Conservation (phyloP, 2,888 invertebrate genomes). For the Scrobipalpa atriplicella region DNA sequence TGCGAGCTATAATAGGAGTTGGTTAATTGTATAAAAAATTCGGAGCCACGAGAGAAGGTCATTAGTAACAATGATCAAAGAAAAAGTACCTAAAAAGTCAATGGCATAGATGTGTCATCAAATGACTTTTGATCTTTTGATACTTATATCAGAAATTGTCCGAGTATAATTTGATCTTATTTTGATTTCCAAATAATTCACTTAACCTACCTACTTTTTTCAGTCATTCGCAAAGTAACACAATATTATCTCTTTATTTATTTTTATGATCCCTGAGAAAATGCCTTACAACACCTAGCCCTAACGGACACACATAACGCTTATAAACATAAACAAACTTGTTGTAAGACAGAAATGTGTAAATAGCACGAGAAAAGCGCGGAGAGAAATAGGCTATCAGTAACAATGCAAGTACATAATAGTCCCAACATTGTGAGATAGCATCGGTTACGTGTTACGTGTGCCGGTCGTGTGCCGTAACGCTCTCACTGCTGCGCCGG, state of each 20-base stretch:
- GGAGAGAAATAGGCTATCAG: conserved; percentile 27
- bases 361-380: conserved; percentile 21
- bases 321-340: not conserved
- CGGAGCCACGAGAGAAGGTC: no score
- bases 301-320: not conserved
- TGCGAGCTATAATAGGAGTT: not conserved
- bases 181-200: no score
- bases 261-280: not conserved
- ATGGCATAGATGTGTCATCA: no score
- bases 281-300: not conserved
- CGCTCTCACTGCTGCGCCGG: conserved; percentile 25
- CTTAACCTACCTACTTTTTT: no score
- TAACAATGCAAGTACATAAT: conserved; percentile 28
- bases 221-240: no score
- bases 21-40: no score
- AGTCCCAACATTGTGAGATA: conserved; percentile 30
- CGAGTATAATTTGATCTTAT: no score
- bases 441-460: conserved; percentile 28
- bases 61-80: no score
- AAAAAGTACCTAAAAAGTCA: no score
- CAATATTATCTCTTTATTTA: not conserved
- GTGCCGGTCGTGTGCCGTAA: conserved; percentile 25
- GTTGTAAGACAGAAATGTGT: conserved; percentile 17
- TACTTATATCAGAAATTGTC: no score
- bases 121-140: no score